Evolutionary conservation across 2,113 vertebrate genomes (phyloP).

Genomic region (Tupaia tana): DNA sequence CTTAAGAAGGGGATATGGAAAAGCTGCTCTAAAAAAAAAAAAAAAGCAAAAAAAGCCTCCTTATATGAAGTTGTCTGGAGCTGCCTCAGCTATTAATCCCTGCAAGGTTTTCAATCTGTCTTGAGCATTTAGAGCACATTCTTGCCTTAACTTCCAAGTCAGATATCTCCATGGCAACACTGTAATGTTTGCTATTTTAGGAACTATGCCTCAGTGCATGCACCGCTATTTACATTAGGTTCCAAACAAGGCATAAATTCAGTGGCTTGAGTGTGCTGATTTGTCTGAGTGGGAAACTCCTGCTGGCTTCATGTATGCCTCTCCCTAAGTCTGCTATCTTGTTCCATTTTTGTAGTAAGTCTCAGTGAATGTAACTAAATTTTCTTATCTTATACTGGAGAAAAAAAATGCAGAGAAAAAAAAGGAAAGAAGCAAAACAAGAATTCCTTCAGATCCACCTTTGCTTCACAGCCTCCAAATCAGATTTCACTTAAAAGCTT

Average conservation of each 20-base stretch:
- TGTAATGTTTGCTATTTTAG: conserved; percentile 75
- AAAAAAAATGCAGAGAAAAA: neutral
- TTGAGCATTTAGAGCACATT: conserved; percentile 40
- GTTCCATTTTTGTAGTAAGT: conserved; percentile 24
- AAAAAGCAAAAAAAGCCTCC: neutral
- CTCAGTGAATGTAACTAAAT: neutral
- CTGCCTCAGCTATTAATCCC: conserved; percentile 15
- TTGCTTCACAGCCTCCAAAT: neutral
- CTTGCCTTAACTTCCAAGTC: conserved; percentile 22
- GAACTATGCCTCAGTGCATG: conserved; percentile 49
- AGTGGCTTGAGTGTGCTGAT: neutral
- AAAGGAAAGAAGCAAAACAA: conserved; percentile 2
- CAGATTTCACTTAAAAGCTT: conserved; percentile 22
- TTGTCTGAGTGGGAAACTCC: neutral
- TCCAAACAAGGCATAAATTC: conserved; percentile 22
- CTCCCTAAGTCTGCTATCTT: neutral
- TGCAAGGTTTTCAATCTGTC: conserved; percentile 14
- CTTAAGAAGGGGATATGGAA: neutral
- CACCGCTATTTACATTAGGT: conserved; percentile 50
- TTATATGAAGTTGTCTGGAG: conserved; percentile 27
- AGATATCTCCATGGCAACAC: conserved; percentile 61
- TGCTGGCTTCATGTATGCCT: neutral
- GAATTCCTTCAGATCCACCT: neutral
- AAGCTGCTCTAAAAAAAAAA: conserved; percentile 9
- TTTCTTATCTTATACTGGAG: neutral